phyloP scores from a whole-genome alignment of 2,797 vertebrate species.

The Lophotriccus pileatus region DNA sequence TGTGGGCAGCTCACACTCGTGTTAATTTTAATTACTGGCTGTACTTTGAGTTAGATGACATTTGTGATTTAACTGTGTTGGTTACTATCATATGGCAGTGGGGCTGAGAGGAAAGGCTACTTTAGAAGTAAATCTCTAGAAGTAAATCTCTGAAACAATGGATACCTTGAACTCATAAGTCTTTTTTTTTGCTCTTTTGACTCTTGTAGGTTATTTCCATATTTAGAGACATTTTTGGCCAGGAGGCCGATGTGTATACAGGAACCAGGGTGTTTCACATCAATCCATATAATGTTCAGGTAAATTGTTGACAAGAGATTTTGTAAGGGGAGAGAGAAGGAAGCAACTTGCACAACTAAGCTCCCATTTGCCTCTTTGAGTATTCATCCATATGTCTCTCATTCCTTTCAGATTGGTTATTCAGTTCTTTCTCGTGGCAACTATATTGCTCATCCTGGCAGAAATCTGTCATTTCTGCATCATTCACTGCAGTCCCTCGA shows the following conservation, averaged over 20 bases:
- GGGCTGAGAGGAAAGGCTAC: neutral
- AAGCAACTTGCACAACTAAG: neutral
- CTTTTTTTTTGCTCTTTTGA: neutral
- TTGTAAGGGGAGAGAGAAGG: neutral
- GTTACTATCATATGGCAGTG: neutral
- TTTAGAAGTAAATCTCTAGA: neutral
- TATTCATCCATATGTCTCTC: neutral
- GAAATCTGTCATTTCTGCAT: conserved; percentile 86
- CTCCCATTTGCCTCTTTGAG: neutral
- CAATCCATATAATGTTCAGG: conserved; percentile 92
- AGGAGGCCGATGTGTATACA: conserved; percentile 80
- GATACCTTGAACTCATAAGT: neutral
- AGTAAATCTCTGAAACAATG: neutral
- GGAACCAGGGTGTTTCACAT: conserved; percentile 90
- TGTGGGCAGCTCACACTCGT: neutral
- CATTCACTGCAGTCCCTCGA: conserved; percentile 88
- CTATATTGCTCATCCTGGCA: conserved; percentile 72
- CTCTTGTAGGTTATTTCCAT: conserved; percentile 82
- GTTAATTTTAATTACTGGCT: neutral
- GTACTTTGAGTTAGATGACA: neutral
- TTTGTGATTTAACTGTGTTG: neutral
- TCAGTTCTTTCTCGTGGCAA: conserved; percentile 88
- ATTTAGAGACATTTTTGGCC: conserved; percentile 87
- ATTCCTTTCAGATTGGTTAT: conserved; percentile 84
- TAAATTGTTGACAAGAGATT: conserved; percentile 50